phyloP scores from a whole-genome alignment of 2,113 vertebrate species.

The Motacilla alba region DNA sequence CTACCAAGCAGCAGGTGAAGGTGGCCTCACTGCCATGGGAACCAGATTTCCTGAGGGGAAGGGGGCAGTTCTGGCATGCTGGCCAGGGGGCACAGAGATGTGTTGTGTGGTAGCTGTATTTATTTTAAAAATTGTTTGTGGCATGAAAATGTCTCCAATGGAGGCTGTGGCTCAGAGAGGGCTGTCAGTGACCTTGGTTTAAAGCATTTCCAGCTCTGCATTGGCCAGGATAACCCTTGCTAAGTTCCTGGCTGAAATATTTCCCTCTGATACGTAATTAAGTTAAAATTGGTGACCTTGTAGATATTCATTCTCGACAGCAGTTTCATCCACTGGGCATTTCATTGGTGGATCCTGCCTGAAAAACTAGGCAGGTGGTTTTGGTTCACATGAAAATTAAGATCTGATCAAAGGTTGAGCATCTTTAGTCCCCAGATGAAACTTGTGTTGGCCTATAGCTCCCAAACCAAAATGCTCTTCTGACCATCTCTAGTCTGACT shows the following conservation, averaged over 20 bases:
- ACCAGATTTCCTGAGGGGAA: constrained; percentile 34
- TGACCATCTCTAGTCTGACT: background rate
- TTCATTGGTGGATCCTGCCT: background rate
- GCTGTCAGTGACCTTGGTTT: background rate
- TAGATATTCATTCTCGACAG: fast-evolving
- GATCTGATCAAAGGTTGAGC: background rate
- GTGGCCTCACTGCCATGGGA: constrained; percentile 64
- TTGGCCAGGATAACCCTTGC: background rate
- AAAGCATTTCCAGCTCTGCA: background rate
- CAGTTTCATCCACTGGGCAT: background rate
- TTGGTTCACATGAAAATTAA: background rate
- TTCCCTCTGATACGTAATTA: background rate
- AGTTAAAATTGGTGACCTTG: background rate
- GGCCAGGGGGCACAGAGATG: background rate
- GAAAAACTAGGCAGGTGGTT: background rate
- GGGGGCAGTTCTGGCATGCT: constrained; percentile 35
- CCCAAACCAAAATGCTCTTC: background rate
- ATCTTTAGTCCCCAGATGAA: background rate
- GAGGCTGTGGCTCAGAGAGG: background rate
- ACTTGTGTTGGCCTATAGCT: background rate
- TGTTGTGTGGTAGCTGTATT: background rate
- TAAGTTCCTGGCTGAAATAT: background rate
- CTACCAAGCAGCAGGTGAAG: constrained; percentile 69
- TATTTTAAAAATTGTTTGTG: background rate
- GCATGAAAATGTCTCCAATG: background rate